Conservation (phyloP, 2,888 invertebrate genomes). For the Drosophila recens region DNA sequence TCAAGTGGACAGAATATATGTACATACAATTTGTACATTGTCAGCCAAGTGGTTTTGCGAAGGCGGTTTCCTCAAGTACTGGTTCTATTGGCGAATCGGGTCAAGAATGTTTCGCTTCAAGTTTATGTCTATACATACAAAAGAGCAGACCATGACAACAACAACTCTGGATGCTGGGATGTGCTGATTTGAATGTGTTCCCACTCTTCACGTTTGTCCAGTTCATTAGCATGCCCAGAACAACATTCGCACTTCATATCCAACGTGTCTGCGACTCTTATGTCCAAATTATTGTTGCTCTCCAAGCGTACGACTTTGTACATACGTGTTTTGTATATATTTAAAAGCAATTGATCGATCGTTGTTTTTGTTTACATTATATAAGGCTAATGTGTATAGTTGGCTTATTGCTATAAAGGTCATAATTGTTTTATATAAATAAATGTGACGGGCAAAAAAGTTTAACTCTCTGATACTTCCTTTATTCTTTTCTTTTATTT, state of each 20-base stretch:
- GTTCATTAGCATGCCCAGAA: slow-evolving; percentile 58
- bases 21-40: not conserved
- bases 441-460: not conserved
- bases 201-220: slow-evolving; percentile 44
- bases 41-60: slow-evolving; percentile 14
- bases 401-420: not conserved
- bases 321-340: slow-evolving; percentile 35
- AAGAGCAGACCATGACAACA: slow-evolving; percentile 11
- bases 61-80: slow-evolving; percentile 30
- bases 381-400: slow-evolving; percentile 3
- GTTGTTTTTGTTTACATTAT: slow-evolving; percentile 13
- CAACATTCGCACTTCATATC: slow-evolving; percentile 15
- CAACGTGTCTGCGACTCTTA: slow-evolving; percentile 21
- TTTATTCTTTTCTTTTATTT: not conserved
- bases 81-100: slow-evolving; percentile 41
- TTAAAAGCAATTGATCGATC: slow-evolving; percentile 12
- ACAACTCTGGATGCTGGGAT: slow-evolving; percentile 42
- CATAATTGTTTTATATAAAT: slow-evolving; percentile 2
- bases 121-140: slow-evolving; percentile 37
- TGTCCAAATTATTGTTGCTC: slow-evolving; percentile 32
- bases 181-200: slow-evolving; percentile 25
- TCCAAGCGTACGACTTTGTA: slow-evolving; percentile 14
- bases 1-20: slow-evolving; percentile 43
- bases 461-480: not conserved
- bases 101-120: slow-evolving; percentile 47